Evolutionary conservation across 1,140 invertebrate species (phyloP).

Genomic region (Drosophila pallidifrons): DNA sequence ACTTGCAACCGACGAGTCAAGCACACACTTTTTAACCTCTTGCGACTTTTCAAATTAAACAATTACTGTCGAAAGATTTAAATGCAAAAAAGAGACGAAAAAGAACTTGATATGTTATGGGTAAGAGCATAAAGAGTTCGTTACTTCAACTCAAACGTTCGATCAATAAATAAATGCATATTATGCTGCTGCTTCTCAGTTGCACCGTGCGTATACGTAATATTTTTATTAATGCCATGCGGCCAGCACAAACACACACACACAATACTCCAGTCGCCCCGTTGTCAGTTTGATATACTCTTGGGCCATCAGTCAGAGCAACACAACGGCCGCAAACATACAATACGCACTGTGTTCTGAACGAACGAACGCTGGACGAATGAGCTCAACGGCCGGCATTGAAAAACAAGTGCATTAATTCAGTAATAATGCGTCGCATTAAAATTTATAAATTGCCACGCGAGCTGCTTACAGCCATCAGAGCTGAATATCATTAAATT

Average conservation of each 20-base stretch:
- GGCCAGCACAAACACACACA: constrained; percentile 5
- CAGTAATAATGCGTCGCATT: constrained; percentile 43
- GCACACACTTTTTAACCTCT: background rate
- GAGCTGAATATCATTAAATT: constrained; percentile 15
- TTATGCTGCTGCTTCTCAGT: constrained; percentile 10
- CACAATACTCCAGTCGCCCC: background rate
- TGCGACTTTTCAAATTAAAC: background rate
- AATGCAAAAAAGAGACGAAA: background rate
- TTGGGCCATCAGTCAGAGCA: constrained; percentile 42
- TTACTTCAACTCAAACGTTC: background rate
- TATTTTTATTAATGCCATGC: constrained; percentile 53
- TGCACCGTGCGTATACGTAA: constrained; percentile 38
- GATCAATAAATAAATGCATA: constrained; percentile 30
- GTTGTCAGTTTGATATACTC: constrained; percentile 50
- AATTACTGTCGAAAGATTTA: background rate
- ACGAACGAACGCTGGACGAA: constrained; percentile 12
- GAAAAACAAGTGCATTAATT: constrained; percentile 44
- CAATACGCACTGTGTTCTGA: constrained; percentile 23
- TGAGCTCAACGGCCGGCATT: constrained; percentile 24
- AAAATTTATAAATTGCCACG: constrained; percentile 28
- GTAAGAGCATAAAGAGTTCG: constrained; percentile 12
- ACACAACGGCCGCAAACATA: constrained; percentile 6
- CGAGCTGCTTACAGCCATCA: background rate
- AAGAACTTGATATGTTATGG: background rate
- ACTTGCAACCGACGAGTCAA: background rate